Evolutionary conservation across 2,888 invertebrate genomes (phyloP).

Genomic region (Smittia sp.): DNA sequence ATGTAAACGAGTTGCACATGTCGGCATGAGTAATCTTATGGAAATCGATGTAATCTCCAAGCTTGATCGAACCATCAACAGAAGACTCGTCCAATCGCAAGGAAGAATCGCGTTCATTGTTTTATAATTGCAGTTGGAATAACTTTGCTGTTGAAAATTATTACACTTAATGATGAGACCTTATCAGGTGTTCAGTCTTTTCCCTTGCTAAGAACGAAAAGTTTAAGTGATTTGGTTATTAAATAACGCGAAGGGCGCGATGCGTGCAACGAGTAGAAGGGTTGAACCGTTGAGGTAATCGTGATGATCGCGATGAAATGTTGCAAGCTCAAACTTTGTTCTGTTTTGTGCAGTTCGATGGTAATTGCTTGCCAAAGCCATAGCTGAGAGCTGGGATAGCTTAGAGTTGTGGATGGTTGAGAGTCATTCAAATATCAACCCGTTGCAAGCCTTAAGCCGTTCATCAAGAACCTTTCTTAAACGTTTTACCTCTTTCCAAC

Average conservation of each 20-base stretch:
- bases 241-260: neutral
- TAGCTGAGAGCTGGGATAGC: too few species aligned
- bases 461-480: too few species aligned
- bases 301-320: neutral
- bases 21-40: neutral
- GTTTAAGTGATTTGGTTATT: constrained; percentile 5
- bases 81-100: neutral
- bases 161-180: constrained; percentile 30
- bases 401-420: too few species aligned
- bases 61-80: neutral
- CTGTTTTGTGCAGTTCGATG: too few species aligned
- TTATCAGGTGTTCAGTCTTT: constrained; percentile 24
- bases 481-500: neutral
- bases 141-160: constrained; percentile 25
- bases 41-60: constrained; percentile 5
- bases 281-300: neutral
- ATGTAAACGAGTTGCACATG: neutral
- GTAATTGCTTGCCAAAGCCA: too few species aligned
- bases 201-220: neutral
- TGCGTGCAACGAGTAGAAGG: neutral
- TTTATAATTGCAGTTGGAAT: constrained; percentile 27
- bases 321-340: too few species aligned
- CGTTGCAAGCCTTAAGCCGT: too few species aligned
- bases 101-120: neutral
- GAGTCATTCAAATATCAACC: too few species aligned